Evolutionary conservation across 1,140 invertebrate species (phyloP), one percentile per base, ranked within the genome.

Genomic region (Papilio polytes): DNA sequence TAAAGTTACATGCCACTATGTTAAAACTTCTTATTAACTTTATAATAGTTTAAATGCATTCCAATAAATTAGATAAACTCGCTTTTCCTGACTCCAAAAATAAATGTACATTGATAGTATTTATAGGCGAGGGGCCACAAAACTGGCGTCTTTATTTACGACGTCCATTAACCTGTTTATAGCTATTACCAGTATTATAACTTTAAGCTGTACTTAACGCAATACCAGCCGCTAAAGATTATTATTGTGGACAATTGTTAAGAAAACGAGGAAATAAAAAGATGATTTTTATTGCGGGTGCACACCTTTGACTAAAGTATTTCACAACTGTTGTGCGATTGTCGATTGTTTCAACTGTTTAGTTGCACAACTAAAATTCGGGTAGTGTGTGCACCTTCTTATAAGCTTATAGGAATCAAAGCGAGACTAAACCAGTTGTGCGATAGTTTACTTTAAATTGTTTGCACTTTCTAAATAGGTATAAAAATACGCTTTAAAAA

Each of bases 81-180:
- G 10, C 12, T 63, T 66, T 78, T 78, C 53, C 46, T 76, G 80
- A 80, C 77, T 73, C 12, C 76, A 73, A 63, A 22, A 63, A 72
- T 80, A 81, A 83, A 59, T 72, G 72, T 77, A 83, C 63, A 80
- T 83, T 83, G 80, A 83, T 81, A 48, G 70, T 80, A 66, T 66
- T 66, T 66, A 66, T 66, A 15, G 12, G 12, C 12, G 22, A 6
- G 10, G 63, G 63, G 13, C 63, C 22, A 26, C 63, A 31, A 66
- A 66, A 66, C 63, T 66, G 63, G 63, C 63, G 63, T 26, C 66
- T 79, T 83, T 83, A 83, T 83, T 81, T 83, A 83, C 63, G 78
- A 78, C 74, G 46, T 59, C 77, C 72, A 78, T 80, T 80, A 66
- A 80, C 53, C 80, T 72, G 80, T 81, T 81, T 53, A 51, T 22